Evolutionary conservation across 2,888 invertebrate genomes (phyloP), one percentile per base, ranked within the genome.

Genomic region (Theodoxus fluviatilis): DNA sequence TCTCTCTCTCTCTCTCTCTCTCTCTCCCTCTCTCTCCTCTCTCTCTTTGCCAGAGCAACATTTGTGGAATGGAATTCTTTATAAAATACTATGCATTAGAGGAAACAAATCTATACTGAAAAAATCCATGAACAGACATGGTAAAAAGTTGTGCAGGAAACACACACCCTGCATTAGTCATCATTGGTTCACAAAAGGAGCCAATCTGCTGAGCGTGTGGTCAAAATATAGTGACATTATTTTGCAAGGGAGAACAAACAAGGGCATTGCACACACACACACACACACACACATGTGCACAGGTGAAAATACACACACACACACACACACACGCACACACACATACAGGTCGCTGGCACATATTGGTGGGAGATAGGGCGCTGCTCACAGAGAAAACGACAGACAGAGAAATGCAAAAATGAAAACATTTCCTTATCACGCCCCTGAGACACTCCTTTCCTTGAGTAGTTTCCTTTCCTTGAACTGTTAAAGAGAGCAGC

Each of bases 1-100:
- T 52, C 52, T 52, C n/a, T 6, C n/a, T 52, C 52, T 52, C 52
- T 52, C 9, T 52, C 52, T 52, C n/a, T 6, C n/a, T 52, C 52
- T 9, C 52, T 52, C 52, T 52, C 52, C 4, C 52, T 52, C 52
- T 52, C 52, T 52, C 9, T 52, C 52, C 52, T 52, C 52, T 52
- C 9, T 52, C n/a, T 52, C 52, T 52, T 25, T 52, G 6, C n/a
- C 52, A 6, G n/a, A n/a, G n/a, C n/a, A n/a, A n/a, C n/a, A n/a
- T n/a, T n/a, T n/a, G n/a, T n/a, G n/a, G n/a, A n/a, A n/a, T n/a
- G n/a, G n/a, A n/a, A n/a, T n/a, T n/a, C n/a, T n/a, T n/a, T n/a
- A n/a, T n/a, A n/a, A n/a, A n/a, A n/a, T n/a, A n/a, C n/a, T n/a
- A n/a, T n/a, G n/a, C n/a, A n/a, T n/a, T n/a, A n/a, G n/a, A n/a